These are phyloP conservation scores for Syndactyla subalaris DNA, from an alignment of 2,797 vertebrate species.

Conservation along the genomic window DNA sequence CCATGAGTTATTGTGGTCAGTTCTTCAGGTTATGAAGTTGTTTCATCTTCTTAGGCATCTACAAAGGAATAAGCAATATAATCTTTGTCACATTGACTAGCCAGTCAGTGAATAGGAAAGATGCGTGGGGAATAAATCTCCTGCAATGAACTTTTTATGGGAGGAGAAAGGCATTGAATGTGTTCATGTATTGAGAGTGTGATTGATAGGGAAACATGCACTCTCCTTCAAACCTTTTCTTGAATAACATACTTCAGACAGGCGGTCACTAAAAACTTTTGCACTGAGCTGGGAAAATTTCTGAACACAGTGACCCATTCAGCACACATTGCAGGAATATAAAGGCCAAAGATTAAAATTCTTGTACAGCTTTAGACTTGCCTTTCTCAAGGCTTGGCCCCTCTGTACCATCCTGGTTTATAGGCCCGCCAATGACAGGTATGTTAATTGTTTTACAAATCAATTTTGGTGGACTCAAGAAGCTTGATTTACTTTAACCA, in stretches of 20 bases:
- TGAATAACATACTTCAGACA: not conserved
- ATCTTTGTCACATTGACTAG: not conserved
- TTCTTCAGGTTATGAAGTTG: not conserved
- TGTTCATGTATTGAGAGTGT: not conserved
- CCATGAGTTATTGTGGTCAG: not conserved
- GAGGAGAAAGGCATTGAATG: not conserved
- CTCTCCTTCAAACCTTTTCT: not conserved
- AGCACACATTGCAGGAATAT: not conserved
- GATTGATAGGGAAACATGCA: not conserved
- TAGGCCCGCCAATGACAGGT: not conserved
- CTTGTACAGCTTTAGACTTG: not conserved
- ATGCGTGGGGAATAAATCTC: not conserved
- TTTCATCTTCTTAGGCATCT: not conserved
- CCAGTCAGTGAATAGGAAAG: not conserved
- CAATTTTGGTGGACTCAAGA: not conserved
- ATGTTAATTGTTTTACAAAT: not conserved
- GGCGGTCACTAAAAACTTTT: not conserved
- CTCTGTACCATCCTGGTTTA: not conserved
- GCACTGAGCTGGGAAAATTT: not conserved
- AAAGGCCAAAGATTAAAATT: conserved; percentile 4
- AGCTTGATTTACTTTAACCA: not conserved
- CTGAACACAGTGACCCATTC: not conserved
- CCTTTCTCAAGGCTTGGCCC: not conserved
- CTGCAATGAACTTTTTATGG: not conserved
- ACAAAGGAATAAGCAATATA: not conserved